Evolutionary conservation across 2,113 vertebrate species (phyloP), one percentile per base, ranked within the genome.

Genomic region (Emydocephalus ijimae): DNA sequence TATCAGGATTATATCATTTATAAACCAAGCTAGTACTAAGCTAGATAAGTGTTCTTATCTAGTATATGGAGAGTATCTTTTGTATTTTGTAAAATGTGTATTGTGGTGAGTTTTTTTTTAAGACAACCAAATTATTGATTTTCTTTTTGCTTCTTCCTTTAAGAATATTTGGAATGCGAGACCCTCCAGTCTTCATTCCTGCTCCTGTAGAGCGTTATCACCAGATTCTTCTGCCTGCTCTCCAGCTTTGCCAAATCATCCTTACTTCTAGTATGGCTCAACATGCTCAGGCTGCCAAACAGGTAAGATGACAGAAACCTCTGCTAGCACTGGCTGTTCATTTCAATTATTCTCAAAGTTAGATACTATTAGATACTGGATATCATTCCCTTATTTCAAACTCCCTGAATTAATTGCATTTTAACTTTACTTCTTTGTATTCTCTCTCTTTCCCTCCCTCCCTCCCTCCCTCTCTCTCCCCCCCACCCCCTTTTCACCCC

Each of bases 201-300:
- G 97, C 98, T 18, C 99, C 99, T 0, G 95, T 99, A 95, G 99
- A 99, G 94, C 98, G 99, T 48, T 99, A 99, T 95, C 98, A 97
- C 45, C 99, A 99, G 97, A 98, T 99, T 94, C 98, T 99, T 89
- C 97, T 99, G 55, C 99, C 99, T 1, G 98, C 99, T 1, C 97
- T 99, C 90, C 98, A 98, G 2, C 97, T 99, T 4, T 98, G 99
- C 92, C 99, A 99, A 57, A 98, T 99, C 85, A 99, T 99, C 95
- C 98, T 99, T 93, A 99, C 99, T 0, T 99, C 99, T 8, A 99
- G 98, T 21, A 98, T 98, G 93, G 98, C 98, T 61, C 98, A 99
- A 39, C 98, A 99, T 95, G 96, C 99, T 96, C 98, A 99, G 97
- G 99, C 99, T 95, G 99, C 99, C 6, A 98, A 98, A 95, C 99